Evolutionary conservation across 2,797 vertebrate genomes (phyloP), one percentile per base, ranked within the genome.

Genomic region (Artibeus jamaicensis): DNA sequence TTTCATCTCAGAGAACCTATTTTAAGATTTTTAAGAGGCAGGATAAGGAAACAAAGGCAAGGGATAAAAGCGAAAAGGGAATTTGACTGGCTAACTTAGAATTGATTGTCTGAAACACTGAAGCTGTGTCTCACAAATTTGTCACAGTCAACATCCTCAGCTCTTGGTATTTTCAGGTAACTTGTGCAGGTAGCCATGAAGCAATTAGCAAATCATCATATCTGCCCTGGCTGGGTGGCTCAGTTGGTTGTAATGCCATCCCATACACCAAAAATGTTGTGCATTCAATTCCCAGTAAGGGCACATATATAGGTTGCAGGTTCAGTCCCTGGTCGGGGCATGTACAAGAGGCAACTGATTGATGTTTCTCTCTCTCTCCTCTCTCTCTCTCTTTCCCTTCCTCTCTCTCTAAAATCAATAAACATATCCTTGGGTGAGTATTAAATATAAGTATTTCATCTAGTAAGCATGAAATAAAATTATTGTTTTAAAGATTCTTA

Each of bases 391-490:
- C 57, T 62, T 4, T 32, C 26, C 57, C 57, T 29, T 32, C 12
- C 57, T 62, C 57, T 62, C 26, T 62, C 57, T 62, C 11, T 62
- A 57, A 57, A 57, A 57, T 57, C 57, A 62, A 32, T 62, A 29
- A 62, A 62, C 26, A 32, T 62, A 14, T 32, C 57, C 57, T 62
- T 32, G 26, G 26, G 26, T 62, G 12, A 32, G 57, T 26, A 29
- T 62, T 62, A 62, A 62, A 32, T 29, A 29, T 26, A 32, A 62
- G 12, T 29, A n/a, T 32, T 91, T 21, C 11, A n/a, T 68, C 53
- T 91, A 77, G 81, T 48, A 11, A 77, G n/a, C 21, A 96, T 73
- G 16, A 92, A 85, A 93, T 76, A 73, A 87, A 82, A 76, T 57
- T 0, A 83, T 57, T 39, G 12, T 12, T 48, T 73, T 77, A 46